These are phyloP conservation scores for Dusona sp. DNA, from an alignment of 2,888 invertebrate species.

Conservation along the genomic window DNA sequence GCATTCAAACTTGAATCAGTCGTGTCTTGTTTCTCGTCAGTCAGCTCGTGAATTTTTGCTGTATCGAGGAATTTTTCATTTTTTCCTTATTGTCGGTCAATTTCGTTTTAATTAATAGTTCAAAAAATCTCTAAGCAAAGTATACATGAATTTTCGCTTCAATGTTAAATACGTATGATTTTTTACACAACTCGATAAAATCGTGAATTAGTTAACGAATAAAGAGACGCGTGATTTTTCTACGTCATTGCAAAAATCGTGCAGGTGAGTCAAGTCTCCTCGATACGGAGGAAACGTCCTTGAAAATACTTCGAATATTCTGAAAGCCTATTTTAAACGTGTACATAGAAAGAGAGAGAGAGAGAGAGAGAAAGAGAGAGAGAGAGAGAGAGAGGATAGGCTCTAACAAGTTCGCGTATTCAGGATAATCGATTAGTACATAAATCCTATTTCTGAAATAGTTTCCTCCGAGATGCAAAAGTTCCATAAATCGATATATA, in stretches of 20 bases:
- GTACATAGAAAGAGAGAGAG: neutral
- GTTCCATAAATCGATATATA: conserved; percentile 39
- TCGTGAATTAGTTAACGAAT: neutral
- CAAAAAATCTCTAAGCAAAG: neutral
- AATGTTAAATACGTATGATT: neutral
- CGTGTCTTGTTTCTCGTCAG: conserved; percentile 62
- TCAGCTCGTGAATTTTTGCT: conserved; percentile 48
- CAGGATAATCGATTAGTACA: conserved; percentile 63
- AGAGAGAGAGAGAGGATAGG: neutral
- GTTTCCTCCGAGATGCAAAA: conserved; percentile 50
- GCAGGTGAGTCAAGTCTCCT: conserved; percentile 48
- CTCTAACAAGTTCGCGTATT: conserved; percentile 48
- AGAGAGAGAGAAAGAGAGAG: neutral
- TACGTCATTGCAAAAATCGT: conserved; percentile 42
- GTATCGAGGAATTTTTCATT: neutral
- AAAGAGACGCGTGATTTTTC: conserved; percentile 1
- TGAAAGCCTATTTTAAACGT: conserved; percentile 27
- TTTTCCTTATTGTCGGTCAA: neutral
- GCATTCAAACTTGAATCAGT: conserved; percentile 64
- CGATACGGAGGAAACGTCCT: conserved; percentile 41
- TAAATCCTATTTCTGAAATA: conserved; percentile 64
- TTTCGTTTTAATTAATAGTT: neutral
- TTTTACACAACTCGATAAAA: neutral
- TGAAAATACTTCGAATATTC: conserved; percentile 33
- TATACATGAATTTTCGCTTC: neutral